Evolutionary conservation across 2,113 vertebrate genomes (phyloP), one percentile per base, ranked within the genome.

Genomic region (Mormoops blainvillei): DNA sequence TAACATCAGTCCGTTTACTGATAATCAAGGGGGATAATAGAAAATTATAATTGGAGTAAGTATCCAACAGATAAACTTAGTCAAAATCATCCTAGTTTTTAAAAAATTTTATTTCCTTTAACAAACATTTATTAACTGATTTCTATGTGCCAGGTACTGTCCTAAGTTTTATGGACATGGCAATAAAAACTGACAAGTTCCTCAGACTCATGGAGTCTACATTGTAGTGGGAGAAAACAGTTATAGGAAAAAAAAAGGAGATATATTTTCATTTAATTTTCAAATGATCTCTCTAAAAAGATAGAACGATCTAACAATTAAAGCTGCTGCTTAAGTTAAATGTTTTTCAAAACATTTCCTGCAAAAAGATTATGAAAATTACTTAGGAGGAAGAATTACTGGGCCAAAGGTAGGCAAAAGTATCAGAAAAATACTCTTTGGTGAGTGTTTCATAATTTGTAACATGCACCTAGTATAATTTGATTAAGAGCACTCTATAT

Each of bases 321-420:
- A 76, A 93, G 28, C 14, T 91, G 92, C 6, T 80, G 16, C 33
- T 61, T 83, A 88, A n/a, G 2, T 38, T 36, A 83, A 83, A 3
- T 12, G 4, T 3, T 87, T 84, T 48, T 26, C 22, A 52, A 85
- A 91, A 82, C 67, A 15, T 26, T 89, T 76, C 33, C 14, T 82
- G 33, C 0, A 67, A 94, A 97, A 92, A 43, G 26, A 71, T 45
- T 93, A 89, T 41, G n/a, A 74, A 96, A 96, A 87, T n/a, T 88
- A 84, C n/a, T 76, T 43, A 70, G 52, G 28, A 84, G 24, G 65
- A 24, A 83, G 15, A 89, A 89, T 41, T 87, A 52, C 15, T 91
- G 26, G 20, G 43, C 61, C 24, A 43, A 41, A 81, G 6, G 61
- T 90, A 89, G 12, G 36, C 28, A 76, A 95, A 97, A 56, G 15